Conservation (phyloP, 53 echinoderm and acorn worm genomes). For the Echinarachnius parma region DNA sequence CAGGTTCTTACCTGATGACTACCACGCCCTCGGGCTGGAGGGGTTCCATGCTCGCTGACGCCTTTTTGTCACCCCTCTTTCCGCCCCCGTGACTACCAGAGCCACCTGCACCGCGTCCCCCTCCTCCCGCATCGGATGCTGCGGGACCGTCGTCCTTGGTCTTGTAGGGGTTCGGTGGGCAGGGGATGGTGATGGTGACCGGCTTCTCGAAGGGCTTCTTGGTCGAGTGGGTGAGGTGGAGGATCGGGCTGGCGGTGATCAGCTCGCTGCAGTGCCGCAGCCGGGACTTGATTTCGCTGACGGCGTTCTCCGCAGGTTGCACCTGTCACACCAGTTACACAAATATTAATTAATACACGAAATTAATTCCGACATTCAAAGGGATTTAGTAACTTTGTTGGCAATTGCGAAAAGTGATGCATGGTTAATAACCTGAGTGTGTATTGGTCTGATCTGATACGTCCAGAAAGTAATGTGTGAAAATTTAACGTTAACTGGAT, state of each 20-base stretch:
- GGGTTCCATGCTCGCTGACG: conserved; percentile 49
- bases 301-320: conserved; percentile 89
- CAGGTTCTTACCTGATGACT: conserved; percentile 55
- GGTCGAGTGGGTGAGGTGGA: conserved; percentile 75
- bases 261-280: conserved; percentile 88
- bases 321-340: conserved; percentile 62
- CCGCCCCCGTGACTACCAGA: too few relatives aligned
- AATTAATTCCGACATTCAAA: too few relatives aligned
- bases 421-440: too few relatives aligned
- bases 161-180: conserved; percentile 92
- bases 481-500: too few relatives aligned
- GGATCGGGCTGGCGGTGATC: conserved; percentile 84
- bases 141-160: conserved; percentile 5
- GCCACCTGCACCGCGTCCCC: conserved; percentile 4
- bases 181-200: conserved; percentile 76
- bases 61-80: conserved; percentile 32
- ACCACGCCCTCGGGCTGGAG: conserved; percentile 66
- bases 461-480: too few relatives aligned
- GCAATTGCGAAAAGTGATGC: too few relatives aligned
- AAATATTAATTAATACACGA: too few relatives aligned
- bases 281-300: conserved; percentile 74
- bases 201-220: conserved; percentile 76
- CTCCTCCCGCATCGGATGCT: background rate
- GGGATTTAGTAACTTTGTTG: too few relatives aligned
- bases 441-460: too few relatives aligned